These are phyloP conservation scores for Eugnorisma glareosa DNA, from an alignment of 2,888 invertebrate species.

Conservation along the genomic window DNA sequence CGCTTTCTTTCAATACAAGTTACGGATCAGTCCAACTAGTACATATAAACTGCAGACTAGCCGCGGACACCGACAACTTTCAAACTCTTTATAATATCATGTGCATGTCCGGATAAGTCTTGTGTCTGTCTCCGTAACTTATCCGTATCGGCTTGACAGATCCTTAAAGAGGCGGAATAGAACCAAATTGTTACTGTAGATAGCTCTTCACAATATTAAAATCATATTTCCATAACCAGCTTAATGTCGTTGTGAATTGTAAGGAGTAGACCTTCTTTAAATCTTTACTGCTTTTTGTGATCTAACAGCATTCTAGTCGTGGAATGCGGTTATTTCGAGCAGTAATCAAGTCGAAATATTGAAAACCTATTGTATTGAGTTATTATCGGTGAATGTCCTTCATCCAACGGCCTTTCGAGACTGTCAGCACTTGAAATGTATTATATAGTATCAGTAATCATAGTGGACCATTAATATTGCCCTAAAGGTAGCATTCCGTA, in stretches of 20 bases:
- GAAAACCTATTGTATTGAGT: constrained; percentile 59
- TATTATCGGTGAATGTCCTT: constrained; percentile 54
- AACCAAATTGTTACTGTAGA: background rate
- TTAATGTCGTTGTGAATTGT: background rate
- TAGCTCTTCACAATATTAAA: background rate
- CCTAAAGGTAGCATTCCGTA: constrained; percentile 28
- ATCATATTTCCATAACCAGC: background rate
- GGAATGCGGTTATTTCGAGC: constrained; percentile 61
- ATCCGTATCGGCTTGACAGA: background rate
- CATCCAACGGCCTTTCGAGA: constrained; percentile 56
- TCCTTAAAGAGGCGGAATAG: background rate
- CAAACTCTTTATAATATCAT: background rate
- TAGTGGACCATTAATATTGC: constrained; percentile 19
- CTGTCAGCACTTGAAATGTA: constrained; percentile 35
- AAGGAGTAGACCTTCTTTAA: constrained; percentile 28
- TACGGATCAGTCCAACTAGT: background rate
- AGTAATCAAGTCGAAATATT: constrained; percentile 60
- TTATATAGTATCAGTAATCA: constrained; percentile 16
- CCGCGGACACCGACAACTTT: background rate
- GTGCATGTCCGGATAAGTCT: background rate
- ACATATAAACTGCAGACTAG: background rate
- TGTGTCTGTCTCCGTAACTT: background rate
- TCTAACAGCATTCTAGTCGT: constrained; percentile 51
- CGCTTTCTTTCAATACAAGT: background rate
- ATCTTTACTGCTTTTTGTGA: background rate